Conservation (phyloP, 2,113 vertebrate species). For the Monarcha castaneiventris region DNA sequence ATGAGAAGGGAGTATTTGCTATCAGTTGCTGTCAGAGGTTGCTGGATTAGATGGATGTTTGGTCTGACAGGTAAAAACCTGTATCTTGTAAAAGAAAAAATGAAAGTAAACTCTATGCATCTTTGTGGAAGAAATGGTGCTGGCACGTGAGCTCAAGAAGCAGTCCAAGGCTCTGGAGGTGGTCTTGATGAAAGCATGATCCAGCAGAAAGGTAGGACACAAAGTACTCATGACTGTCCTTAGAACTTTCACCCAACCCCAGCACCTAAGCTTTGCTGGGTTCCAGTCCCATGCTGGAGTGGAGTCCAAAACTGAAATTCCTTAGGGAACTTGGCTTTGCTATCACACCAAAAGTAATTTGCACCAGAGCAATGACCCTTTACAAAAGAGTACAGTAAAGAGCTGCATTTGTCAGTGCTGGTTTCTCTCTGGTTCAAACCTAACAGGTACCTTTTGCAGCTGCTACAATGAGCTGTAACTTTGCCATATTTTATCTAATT, state of each 20-base stretch:
- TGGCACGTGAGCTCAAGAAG: neutral
- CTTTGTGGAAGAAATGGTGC: neutral
- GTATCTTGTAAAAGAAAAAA: neutral
- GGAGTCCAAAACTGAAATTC: neutral
- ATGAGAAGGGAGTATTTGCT: neutral
- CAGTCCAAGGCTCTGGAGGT: neutral
- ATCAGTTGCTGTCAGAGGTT: neutral
- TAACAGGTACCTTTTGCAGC: neutral
- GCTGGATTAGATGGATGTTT: neutral
- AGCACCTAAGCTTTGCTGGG: neutral
- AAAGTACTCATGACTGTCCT: neutral
- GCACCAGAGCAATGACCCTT: neutral
- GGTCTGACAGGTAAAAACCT: neutral
- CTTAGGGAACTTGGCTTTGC: neutral
- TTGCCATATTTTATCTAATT: neutral
- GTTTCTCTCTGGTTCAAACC: neutral
- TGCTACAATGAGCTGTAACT: neutral
- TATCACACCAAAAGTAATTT: neutral
- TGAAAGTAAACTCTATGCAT: neutral
- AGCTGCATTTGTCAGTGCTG: neutral
- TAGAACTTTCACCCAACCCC: neutral
- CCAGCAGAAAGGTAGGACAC: neutral
- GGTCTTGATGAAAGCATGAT: neutral
- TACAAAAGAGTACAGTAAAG: neutral
- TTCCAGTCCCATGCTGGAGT: neutral